Conservation (phyloP, 2,113 vertebrate species). For the Ictidomys tridecemlineatus region DNA sequence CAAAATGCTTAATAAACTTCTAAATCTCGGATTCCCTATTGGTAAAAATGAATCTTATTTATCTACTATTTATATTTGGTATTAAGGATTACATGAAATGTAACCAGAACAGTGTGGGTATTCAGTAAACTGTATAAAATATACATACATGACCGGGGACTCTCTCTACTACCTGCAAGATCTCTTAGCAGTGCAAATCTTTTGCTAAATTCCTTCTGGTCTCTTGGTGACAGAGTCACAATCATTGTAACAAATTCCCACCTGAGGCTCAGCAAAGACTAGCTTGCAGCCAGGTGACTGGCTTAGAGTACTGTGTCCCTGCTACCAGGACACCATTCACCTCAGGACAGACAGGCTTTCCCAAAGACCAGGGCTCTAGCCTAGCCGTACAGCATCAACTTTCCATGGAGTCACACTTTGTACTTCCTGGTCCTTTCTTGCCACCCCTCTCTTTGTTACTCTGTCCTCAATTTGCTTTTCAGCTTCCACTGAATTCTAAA, state of each 20-base stretch:
- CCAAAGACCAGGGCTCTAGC: background rate
- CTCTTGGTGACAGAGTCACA: background rate
- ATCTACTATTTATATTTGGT: background rate
- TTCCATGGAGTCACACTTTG: background rate
- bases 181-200: background rate
- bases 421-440: background rate
- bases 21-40: background rate
- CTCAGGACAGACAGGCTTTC: background rate
- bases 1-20: background rate
- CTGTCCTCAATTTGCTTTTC: background rate
- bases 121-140: background rate
- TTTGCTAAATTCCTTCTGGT: background rate
- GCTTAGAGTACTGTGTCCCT: background rate
- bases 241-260: background rate
- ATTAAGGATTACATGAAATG: background rate
- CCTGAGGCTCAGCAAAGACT: background rate
- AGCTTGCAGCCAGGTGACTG: background rate
- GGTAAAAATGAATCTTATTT: background rate
- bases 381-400: background rate
- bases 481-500: background rate
- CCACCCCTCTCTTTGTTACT: background rate
- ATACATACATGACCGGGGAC: background rate
- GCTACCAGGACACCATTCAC: background rate
- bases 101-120: background rate
- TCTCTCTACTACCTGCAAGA: background rate